Percentiles rank a stretch among this genome's conserved stretches.
Evolutionary conservation across 2,113 vertebrate species (phyloP).

Genomic region (Puntigrus tetrazona): DNA sequence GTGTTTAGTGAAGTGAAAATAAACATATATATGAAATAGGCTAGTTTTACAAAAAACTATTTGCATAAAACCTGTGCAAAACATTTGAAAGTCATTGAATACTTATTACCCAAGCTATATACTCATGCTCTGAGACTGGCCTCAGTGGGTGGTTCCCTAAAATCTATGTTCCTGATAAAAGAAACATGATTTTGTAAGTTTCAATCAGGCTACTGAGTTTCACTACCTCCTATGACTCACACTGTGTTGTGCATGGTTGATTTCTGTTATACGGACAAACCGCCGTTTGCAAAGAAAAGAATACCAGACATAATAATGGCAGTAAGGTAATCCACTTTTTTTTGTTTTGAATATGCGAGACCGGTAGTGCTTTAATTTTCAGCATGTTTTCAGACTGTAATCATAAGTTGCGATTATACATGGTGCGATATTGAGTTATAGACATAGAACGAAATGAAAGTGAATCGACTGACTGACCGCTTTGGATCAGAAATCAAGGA

Average conservation of each 20-base stretch:
- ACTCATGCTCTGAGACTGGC: neutral
- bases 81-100: neutral
- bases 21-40: neutral
- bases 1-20: neutral
- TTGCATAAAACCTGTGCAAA: constrained; percentile 10
- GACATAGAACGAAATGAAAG: neutral
- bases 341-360: neutral
- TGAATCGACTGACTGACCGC: neutral
- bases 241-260: neutral
- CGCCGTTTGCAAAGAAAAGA: neutral
- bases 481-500: neutral
- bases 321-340: constrained; percentile 1
- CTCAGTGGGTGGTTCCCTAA: neutral
- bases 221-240: constrained; percentile 13
- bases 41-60: neutral
- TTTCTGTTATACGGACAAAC: neutral
- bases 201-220: constrained; percentile 5
- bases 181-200: neutral
- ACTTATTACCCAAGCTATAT: neutral
- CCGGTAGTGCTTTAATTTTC: neutral
- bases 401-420: neutral
- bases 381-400: neutral
- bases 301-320: neutral
- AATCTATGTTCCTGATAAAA: neutral
- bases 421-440: neutral